A percentile compares a stretch with the other conserved stretches of the same genome.
Evolutionary conservation across 2,113 vertebrate genomes (phyloP).

Genomic region (Edolisoma coerulescens): DNA sequence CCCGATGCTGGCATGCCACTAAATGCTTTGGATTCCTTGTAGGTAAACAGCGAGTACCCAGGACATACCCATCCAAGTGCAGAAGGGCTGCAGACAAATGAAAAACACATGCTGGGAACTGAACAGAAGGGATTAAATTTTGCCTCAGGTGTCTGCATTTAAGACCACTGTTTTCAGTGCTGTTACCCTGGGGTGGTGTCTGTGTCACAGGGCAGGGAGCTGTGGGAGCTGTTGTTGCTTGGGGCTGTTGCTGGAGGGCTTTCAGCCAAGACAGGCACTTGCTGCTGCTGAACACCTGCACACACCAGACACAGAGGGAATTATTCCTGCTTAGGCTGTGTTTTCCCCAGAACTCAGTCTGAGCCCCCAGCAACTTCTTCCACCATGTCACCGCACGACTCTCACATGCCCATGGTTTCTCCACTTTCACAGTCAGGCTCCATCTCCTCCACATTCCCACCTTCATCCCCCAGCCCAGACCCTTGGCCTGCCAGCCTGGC

Average conservation of each 20-base stretch:
- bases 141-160: background rate
- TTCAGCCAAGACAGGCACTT: background rate
- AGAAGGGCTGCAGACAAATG: background rate
- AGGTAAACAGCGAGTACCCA: background rate
- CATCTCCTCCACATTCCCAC: background rate
- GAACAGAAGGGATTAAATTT: background rate
- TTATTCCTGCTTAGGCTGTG: background rate
- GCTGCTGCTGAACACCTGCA: background rate
- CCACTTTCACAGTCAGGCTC: background rate
- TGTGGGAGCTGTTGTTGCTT: background rate
- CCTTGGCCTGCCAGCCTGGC: fast-evolving
- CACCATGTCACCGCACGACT: fast-evolving
- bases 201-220: background rate
- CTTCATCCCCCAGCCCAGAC: background rate
- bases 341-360: background rate
- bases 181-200: background rate
- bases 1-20: background rate
- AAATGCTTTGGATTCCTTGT: background rate
- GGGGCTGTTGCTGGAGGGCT: background rate
- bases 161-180: background rate
- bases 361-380: background rate
- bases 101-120: background rate
- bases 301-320: background rate
- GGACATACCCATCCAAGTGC: background rate
- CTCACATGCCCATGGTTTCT: background rate